A percentile compares a stretch with the other conserved stretches of the same genome.
Conservation (phyloP, 2,113 vertebrate species). For the Chrysemys picta region DNA sequence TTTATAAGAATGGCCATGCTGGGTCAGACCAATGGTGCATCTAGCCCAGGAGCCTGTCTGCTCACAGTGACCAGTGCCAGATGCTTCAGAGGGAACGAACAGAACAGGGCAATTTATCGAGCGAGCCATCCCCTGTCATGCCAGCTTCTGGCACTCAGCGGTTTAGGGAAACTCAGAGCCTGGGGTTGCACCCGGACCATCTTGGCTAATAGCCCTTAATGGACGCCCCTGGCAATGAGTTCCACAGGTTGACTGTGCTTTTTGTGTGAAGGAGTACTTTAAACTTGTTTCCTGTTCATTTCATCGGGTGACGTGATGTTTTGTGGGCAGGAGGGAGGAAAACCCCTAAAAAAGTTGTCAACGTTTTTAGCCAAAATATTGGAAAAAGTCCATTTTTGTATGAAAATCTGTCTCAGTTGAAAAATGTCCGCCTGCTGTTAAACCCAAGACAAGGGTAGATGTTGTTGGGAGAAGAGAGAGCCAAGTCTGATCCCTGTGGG, state of each 20-base stretch:
- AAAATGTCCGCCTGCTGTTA: not conserved
- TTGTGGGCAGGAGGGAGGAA: not conserved
- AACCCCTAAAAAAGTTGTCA: not conserved
- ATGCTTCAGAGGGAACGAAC: not conserved
- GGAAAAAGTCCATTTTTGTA: not conserved
- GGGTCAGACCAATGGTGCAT: not conserved
- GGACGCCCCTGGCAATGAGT: too few relatives aligned
- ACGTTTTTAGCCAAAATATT: not conserved
- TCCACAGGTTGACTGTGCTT: not conserved
- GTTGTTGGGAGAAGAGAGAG: not conserved
- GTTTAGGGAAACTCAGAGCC: too few relatives aligned
- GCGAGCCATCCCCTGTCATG: not conserved
- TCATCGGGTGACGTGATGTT: not conserved
- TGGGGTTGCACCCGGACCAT: not conserved
- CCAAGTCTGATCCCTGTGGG: not conserved
- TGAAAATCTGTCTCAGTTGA: not conserved
- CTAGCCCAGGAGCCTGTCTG: not conserved
- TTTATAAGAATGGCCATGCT: not conserved
- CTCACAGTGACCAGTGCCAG: not conserved
- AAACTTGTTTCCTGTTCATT: not conserved
- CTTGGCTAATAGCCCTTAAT: not conserved
- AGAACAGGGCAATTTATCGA: not conserved
- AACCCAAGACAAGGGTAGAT: not conserved
- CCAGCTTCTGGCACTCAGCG: not conserved
- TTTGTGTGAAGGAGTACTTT: not conserved